Percentiles rank a stretch among this genome's conserved stretches.
These are phyloP conservation scores for Autographa gamma DNA, from an alignment of 2,888 invertebrate genomes.

Conservation along the genomic window DNA sequence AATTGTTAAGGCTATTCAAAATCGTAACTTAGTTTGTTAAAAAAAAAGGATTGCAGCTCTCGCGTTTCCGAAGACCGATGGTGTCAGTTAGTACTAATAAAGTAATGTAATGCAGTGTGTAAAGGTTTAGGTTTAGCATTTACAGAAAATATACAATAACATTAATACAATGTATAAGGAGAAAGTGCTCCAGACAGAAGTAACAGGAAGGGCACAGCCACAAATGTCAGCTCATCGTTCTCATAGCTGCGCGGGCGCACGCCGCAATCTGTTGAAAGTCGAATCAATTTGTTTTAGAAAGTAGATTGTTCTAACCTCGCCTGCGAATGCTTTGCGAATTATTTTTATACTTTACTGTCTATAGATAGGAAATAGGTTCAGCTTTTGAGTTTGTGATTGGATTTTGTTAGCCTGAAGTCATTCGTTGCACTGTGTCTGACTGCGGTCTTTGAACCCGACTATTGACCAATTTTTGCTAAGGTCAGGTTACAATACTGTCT, in stretches of 20 bases:
- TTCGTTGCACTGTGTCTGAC: background rate
- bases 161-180: slow-evolving; percentile 36
- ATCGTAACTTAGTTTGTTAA: no score
- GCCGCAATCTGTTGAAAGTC: slow-evolving; percentile 85
- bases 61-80: no score
- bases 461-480: background rate
- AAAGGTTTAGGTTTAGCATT: background rate
- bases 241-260: slow-evolving; percentile 56
- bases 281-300: slow-evolving; percentile 87
- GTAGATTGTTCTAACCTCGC: slow-evolving; percentile 75
- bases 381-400: slow-evolving; percentile 2
- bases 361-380: slow-evolving; percentile 13
- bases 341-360: slow-evolving; percentile 40
- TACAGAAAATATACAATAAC: background rate
- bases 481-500: background rate
- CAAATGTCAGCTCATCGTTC: slow-evolving; percentile 76
- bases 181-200: slow-evolving; percentile 56
- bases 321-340: slow-evolving; percentile 69
- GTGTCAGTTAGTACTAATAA: background rate
- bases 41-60: no score
- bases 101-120: background rate
- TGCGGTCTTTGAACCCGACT: background rate
- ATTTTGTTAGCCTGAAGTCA: background rate
- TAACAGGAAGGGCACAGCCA: slow-evolving; percentile 67
- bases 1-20: no score